These are phyloP conservation scores for Malacoctenus gilli DNA, from an alignment of 2,797 vertebrate species.

Conservation along the genomic window DNA sequence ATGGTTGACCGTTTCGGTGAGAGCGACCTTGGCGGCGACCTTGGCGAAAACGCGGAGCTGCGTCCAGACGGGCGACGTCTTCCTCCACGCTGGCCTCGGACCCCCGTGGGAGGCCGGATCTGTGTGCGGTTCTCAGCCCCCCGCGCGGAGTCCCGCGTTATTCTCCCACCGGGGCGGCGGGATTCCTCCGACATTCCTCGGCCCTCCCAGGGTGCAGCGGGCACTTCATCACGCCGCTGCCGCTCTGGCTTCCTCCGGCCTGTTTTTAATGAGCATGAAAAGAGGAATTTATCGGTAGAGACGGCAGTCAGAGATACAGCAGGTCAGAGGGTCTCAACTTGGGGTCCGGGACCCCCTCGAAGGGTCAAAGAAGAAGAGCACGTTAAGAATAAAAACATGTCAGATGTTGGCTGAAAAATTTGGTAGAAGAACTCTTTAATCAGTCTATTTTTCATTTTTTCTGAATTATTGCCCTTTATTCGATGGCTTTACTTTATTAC, in stretches of 20 bases:
- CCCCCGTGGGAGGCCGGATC: slow-evolving; percentile 56
- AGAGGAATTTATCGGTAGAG: slow-evolving; percentile 30
- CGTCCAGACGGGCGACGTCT: slow-evolving; percentile 49
- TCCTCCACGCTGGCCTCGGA: slow-evolving; percentile 34
- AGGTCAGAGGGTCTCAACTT: no score
- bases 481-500: no score
- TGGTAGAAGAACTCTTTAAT: no score
- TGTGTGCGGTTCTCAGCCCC: slow-evolving; percentile 74
- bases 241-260: slow-evolving; percentile 46
- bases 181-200: slow-evolving; percentile 72
- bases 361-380: no score
- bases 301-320: slow-evolving; percentile 19
- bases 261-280: slow-evolving; percentile 48
- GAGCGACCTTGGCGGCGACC: slow-evolving; percentile 19
- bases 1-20: slow-evolving; percentile 19
- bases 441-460: no score
- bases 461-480: no score
- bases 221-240: slow-evolving; percentile 57
- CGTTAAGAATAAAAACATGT: no score
- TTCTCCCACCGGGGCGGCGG: slow-evolving; percentile 71
- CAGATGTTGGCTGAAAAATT: no score
- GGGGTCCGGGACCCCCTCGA: no score
- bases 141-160: slow-evolving; percentile 72
- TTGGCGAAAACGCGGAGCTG: slow-evolving; percentile 14
- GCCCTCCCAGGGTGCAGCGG: slow-evolving; percentile 48